A percentile compares a stretch with the other conserved stretches of the same genome.
These are phyloP conservation scores for Epizoanthus ramosus DNA, from an alignment of 92 coral and sea anemone genomes.

Conservation along the genomic window DNA sequence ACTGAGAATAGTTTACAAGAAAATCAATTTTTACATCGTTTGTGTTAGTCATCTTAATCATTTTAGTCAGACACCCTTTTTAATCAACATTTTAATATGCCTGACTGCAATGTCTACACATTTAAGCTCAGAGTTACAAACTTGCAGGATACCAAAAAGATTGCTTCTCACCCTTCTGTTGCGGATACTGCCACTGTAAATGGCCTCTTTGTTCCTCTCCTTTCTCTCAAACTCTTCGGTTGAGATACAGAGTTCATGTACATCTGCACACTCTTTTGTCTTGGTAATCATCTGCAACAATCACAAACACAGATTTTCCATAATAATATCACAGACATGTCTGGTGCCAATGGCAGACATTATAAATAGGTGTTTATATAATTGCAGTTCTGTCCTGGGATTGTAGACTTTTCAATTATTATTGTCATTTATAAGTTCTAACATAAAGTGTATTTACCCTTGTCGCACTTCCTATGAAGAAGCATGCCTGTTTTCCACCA, in stretches of 20 bases:
- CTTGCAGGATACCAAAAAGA: too few relatives aligned
- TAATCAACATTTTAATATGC: too few relatives aligned
- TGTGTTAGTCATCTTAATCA: too few relatives aligned
- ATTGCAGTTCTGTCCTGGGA: too few relatives aligned
- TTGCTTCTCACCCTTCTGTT: conserved; percentile 86
- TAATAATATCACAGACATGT: background rate
- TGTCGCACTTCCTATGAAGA: conserved; percentile 96
- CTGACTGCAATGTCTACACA: too few relatives aligned
- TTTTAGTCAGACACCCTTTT: too few relatives aligned
- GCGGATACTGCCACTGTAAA: conserved; percentile 90
- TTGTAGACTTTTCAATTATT: background rate
- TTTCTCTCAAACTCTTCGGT: conserved; percentile 96
- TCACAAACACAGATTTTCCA: background rate
- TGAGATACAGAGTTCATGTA: conserved; percentile 93
- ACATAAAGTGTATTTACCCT: conserved; percentile 60
- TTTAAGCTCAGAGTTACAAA: too few relatives aligned
- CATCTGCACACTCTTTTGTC: conserved; percentile 87
- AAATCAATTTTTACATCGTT: too few relatives aligned
- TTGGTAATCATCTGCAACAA: conserved; percentile 88
- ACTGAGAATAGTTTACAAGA: too few relatives aligned
- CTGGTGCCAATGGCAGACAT: too few relatives aligned
- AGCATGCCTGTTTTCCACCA: conserved; percentile 99
- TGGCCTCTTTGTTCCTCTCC: conserved; percentile 86
- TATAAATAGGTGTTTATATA: too few relatives aligned
- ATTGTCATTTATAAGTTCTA: background rate